These are phyloP conservation scores for Branchinecta sandiegonensis DNA, from an alignment of 2,888 invertebrate species.

Conservation along the genomic window DNA sequence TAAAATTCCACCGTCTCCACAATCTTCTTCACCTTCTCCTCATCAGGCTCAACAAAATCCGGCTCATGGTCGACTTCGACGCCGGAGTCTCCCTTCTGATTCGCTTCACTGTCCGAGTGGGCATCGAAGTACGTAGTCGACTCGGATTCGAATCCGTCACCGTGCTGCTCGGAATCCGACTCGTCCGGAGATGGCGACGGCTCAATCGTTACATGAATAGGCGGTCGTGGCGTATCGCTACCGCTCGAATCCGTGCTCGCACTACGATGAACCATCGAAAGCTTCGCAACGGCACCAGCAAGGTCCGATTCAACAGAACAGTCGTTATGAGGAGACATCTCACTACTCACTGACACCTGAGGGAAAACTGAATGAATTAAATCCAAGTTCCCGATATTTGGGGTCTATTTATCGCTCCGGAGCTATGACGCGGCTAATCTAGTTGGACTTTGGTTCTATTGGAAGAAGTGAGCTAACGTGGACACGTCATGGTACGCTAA, in stretches of 20 bases:
- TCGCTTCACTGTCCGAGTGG: slow-evolving; percentile 21
- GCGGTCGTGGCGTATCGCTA: slow-evolving; percentile 3
- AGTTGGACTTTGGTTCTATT: too few species aligned
- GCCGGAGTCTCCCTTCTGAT: slow-evolving; percentile 20
- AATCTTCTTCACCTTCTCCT: slow-evolving; percentile 61
- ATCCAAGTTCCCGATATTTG: too few species aligned
- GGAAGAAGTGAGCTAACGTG: too few species aligned
- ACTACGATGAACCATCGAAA: slow-evolving; percentile 7
- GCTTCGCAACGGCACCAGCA: slow-evolving; percentile 14
- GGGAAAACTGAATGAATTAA: not conserved
- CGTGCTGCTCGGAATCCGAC: not conserved
- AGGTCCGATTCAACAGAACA: slow-evolving; percentile 12
- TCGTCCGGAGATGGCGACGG: slow-evolving; percentile 1
- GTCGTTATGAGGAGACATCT: slow-evolving; percentile 15
- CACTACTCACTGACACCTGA: slow-evolving; percentile 10
- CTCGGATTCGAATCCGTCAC: slow-evolving; percentile 11
- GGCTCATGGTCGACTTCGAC: slow-evolving; percentile 29
- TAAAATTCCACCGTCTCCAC: slow-evolving; percentile 84
- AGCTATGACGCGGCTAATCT: too few species aligned
- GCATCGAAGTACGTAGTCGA: slow-evolving; percentile 22
- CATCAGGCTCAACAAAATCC: slow-evolving; percentile 44
- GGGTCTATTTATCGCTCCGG: too few species aligned
- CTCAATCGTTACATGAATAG: slow-evolving; percentile 4
- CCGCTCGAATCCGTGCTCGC: slow-evolving; percentile 2
- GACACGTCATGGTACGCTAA: too few species aligned